Evolutionary conservation across 2,113 vertebrate species (phyloP).

Genomic region (Montifringilla adamsi): DNA sequence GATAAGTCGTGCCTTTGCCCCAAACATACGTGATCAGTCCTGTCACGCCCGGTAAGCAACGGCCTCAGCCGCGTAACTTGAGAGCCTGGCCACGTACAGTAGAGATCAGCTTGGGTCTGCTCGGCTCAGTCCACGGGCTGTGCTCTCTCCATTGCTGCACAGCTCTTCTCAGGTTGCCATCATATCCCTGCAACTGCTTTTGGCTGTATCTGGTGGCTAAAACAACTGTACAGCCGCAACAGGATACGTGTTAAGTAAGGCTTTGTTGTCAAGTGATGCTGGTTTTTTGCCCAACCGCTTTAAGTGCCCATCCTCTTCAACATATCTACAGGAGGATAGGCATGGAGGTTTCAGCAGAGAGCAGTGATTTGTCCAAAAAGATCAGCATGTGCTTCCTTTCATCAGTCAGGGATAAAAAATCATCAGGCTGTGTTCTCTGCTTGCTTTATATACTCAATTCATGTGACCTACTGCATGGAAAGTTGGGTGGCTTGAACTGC

Average conservation of each 20-base stretch:
- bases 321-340: not conserved
- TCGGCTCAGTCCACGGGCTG: not conserved
- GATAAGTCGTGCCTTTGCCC: slow-evolving; percentile 33
- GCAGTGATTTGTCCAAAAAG: not conserved
- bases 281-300: not conserved
- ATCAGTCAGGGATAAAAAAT: not conserved
- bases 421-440: not conserved
- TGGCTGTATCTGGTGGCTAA: not conserved
- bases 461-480: not conserved
- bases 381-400: not conserved
- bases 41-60: not conserved
- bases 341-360: not conserved
- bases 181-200: not conserved
- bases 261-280: not conserved
- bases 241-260: not conserved
- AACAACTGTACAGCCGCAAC: not conserved
- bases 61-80: not conserved
- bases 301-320: not conserved
- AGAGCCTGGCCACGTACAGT: not conserved
- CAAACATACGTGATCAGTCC: not conserved
- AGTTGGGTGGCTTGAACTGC: not conserved
- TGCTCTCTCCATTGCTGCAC: not conserved
- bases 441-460: not conserved
- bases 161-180: not conserved
- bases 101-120: not conserved